Conservation (phyloP, 1,140 invertebrate species). For the Hyphantria cunea region DNA sequence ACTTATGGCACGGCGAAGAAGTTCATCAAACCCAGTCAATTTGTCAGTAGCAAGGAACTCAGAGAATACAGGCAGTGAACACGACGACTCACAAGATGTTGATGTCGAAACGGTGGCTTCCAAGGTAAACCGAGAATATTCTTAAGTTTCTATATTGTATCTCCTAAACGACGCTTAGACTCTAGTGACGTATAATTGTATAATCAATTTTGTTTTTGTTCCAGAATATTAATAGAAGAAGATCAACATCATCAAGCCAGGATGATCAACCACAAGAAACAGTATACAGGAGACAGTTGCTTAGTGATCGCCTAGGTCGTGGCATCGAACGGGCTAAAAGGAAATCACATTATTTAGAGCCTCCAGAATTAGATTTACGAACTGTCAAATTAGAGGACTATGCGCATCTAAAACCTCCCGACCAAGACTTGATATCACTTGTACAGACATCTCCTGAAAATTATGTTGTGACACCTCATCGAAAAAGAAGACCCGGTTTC, state of each 20-base stretch:
- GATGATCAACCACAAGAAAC: conserved; percentile 76
- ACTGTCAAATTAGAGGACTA: conserved; percentile 83
- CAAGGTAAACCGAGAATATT: conserved; percentile 57
- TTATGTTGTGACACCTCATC: conserved; percentile 91
- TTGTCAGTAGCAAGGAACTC: conserved; percentile 78
- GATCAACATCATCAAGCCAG: conserved; percentile 79
- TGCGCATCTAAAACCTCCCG: conserved; percentile 83
- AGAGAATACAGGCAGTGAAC: conserved; percentile 72
- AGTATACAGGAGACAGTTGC: conserved; percentile 69
- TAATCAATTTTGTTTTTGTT: conserved; percentile 31
- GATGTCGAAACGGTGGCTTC: conserved; percentile 78
- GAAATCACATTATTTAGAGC: conserved; percentile 85
- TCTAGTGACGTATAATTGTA: too few relatives aligned
- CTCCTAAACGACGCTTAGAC: too few relatives aligned
- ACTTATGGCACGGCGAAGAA: conserved; percentile 80
- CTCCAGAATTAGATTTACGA: conserved; percentile 83
- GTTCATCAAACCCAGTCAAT: conserved; percentile 88
- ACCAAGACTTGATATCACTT: conserved; percentile 84
- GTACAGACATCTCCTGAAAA: conserved; percentile 86
- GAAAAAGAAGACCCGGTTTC: conserved; percentile 91
- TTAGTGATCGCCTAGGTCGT: conserved; percentile 81
- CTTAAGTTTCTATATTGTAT: conserved; percentile 4
- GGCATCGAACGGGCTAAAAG: conserved; percentile 84
- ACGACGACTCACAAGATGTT: conserved; percentile 76
- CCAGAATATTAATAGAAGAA: conserved; percentile 71